Percentiles rank a stretch among this genome's conserved stretches.
Evolutionary conservation across 2,888 invertebrate species (phyloP).

Genomic region (Pyralis farinalis): DNA sequence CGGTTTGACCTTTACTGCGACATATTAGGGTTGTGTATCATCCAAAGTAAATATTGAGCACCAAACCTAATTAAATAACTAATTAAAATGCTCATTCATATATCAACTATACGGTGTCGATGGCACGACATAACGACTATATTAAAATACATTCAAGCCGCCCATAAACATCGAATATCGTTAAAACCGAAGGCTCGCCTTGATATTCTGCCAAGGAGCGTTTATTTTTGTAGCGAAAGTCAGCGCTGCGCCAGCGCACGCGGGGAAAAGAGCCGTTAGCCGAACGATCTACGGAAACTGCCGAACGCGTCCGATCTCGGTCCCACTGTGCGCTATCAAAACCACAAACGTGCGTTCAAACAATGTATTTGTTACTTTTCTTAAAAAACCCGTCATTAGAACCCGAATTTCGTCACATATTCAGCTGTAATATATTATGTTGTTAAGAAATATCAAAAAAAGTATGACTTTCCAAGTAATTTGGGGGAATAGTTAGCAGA

Average conservation of each 20-base stretch:
- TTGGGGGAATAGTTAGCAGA: conserved; percentile 4
- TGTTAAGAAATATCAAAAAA: conserved; percentile 14
- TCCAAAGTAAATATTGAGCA: conserved; percentile 13
- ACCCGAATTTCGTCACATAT: conserved; percentile 24
- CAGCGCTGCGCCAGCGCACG: conserved; percentile 45
- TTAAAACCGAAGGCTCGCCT: conserved; percentile 73
- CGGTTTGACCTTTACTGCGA: conserved; percentile 16
- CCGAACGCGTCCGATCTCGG: conserved; percentile 54
- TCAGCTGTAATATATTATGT: conserved; percentile 12
- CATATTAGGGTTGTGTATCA: conserved; percentile 15
- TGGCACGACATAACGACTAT: conserved; percentile 12
- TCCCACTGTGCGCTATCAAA: conserved; percentile 37
- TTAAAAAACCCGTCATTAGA: conserved; percentile 13
- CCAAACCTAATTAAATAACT: conserved; percentile 16
- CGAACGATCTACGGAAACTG: conserved; percentile 54
- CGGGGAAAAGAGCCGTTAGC: conserved; percentile 72
- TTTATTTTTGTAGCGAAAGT: conserved; percentile 79
- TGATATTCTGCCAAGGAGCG: conserved; percentile 76
- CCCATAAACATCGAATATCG: conserved; percentile 64
- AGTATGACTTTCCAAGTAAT: conserved; percentile 16
- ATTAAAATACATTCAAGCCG: conserved; percentile 29
- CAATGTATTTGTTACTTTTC: conserved; percentile 19
- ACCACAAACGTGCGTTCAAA: conserved; percentile 37
- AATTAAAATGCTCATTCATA: conserved; percentile 7
- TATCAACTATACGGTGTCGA: conserved; percentile 8